A percentile compares a stretch with the other conserved stretches of the same genome.
These are phyloP conservation scores for Loriculus beryllinus DNA, from an alignment of 2,797 vertebrate genomes.

Conservation along the genomic window DNA sequence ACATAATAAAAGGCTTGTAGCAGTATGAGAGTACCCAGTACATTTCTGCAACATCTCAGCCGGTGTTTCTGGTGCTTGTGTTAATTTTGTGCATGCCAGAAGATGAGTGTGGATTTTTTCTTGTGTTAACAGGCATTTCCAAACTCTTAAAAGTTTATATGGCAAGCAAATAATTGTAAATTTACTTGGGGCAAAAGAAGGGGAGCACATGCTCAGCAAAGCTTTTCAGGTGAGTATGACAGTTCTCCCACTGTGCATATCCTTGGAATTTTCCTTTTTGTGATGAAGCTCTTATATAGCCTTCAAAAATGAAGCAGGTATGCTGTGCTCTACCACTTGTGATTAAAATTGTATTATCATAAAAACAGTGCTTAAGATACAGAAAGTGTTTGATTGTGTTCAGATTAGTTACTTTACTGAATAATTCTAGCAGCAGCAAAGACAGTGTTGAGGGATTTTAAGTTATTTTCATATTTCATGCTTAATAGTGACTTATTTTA, in stretches of 20 bases:
- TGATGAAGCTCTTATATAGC: background rate
- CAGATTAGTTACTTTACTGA: background rate
- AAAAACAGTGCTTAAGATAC: background rate
- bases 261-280: background rate
- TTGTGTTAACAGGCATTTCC: slow-evolving; percentile 86
- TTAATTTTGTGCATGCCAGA: background rate
- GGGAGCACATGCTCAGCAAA: slow-evolving; percentile 98
- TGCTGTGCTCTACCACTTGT: background rate
- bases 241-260: background rate
- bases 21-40: background rate
- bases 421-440: background rate
- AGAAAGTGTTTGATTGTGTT: background rate
- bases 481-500: background rate
- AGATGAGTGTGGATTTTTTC: background rate
- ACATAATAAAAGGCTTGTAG: background rate
- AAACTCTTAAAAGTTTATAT: slow-evolving; percentile 89
- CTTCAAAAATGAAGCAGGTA: background rate
- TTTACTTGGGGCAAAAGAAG: slow-evolving; percentile 95
- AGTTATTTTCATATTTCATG: background rate
- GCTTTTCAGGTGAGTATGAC: slow-evolving; percentile 89
- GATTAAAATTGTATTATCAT: background rate
- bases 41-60: background rate
- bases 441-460: background rate
- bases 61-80: background rate
- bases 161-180: slow-evolving; percentile 97